Conservation (phyloP, 2,888 invertebrate species). For the Ethmia dodecea region DNA sequence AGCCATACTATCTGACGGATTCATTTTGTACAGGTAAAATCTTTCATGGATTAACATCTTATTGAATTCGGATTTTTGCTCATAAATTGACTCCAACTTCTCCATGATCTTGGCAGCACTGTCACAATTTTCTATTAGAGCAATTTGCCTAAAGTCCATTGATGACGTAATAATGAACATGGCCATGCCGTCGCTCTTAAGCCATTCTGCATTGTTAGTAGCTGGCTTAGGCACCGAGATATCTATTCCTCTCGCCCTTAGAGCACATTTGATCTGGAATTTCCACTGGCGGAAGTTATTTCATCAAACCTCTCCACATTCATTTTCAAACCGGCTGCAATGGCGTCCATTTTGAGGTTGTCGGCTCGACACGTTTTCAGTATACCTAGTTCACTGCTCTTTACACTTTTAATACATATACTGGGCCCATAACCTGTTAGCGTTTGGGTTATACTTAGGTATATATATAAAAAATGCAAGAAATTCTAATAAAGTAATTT, state of each 20-base stretch:
- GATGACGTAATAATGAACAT: conserved; percentile 16
- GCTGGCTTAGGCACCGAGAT: conserved; percentile 11
- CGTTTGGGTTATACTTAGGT: too few relatives aligned
- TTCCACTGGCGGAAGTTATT: conserved; percentile 23
- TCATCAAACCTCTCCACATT: conserved; percentile 14
- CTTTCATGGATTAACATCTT: conserved; percentile 21
- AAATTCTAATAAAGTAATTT: too few relatives aligned
- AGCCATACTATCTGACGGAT: conserved; percentile 18
- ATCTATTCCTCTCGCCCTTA: conserved; percentile 20
- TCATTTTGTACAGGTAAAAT: conserved; percentile 24
- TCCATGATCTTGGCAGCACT: conserved; percentile 19
- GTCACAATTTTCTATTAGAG: conserved; percentile 21
- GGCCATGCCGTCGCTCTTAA: conserved; percentile 18
- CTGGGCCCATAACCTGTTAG: too few relatives aligned
- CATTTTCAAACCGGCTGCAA: not conserved
- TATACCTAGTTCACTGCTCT: too few relatives aligned
- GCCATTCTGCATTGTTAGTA: conserved; percentile 5
- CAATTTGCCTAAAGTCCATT: conserved; percentile 17
- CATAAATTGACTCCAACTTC: conserved; percentile 20
- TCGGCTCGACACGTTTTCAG: not conserved
- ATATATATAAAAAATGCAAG: too few relatives aligned
- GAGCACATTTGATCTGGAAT: conserved; percentile 23
- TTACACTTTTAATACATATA: too few relatives aligned
- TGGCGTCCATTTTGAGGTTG: not conserved
- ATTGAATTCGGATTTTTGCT: conserved; percentile 16